Evolutionary conservation across 2,888 invertebrate species (phyloP), one percentile per base, ranked within the genome.

Genomic region (Mayetiola destructor): DNA sequence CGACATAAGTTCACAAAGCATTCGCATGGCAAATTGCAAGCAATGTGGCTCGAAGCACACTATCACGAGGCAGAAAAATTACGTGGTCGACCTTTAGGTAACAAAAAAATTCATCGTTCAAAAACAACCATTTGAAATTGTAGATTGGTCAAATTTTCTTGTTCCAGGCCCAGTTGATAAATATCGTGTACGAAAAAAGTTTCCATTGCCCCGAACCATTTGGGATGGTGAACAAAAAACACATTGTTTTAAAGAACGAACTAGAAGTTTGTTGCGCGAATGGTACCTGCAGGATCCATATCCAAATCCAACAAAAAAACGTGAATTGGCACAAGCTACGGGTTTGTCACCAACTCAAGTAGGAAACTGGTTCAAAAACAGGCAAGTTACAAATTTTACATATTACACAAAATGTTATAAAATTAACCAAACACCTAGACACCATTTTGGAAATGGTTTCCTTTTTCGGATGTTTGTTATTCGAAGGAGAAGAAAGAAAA

Each of bases 201-300:
- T 88, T 67, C 93, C 93, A 1, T 72, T 92, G 68, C 92, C 92
- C 48, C 75, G 89, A 56, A 93, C 91, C 53, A 93, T 93, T 63
- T 93, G 92, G 92, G 93, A 93, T 72, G 93, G 93, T 53, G 93
- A 94, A 68, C 92, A 93, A 73, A 94, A 93, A 74, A 93, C 91
- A 14, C 93, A 94, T 69, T 94, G 93, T 73, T 94, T 93, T 74
- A 94, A 94, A 78, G 90, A 99, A 75, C 77, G 95, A 62, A 97
- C 99, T 68, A 76, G 97, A 64, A 91, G 92, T 65, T 77, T 96
- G 63, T 78, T 99, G 63, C 77, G 97, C 61, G 97, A 99, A 77
- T 97, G 96, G 94, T 99, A 99, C 73, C 82, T 96, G 58, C 92
- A 94, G 75, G 96, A 91, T 75, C 90, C 91, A n/a, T 93, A 92